Evolutionary conservation across 2,113 vertebrate species (phyloP).

Genomic region (Brachypodius melanocephalos): DNA sequence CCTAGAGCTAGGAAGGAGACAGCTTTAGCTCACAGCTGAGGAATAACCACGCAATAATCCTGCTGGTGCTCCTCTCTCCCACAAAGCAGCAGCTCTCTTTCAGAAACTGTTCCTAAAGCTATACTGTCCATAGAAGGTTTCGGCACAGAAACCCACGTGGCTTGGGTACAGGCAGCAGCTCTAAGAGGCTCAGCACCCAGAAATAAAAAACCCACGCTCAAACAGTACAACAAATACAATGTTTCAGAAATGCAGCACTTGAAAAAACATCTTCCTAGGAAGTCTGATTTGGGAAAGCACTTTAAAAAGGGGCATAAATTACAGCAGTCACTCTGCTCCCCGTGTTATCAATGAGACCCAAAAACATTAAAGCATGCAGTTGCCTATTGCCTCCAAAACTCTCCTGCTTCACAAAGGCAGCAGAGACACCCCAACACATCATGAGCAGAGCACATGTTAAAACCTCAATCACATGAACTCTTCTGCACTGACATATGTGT

Average conservation of each 20-base stretch:
- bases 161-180: background rate
- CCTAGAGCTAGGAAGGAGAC: background rate
- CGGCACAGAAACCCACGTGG: background rate
- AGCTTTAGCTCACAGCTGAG: background rate
- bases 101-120: background rate
- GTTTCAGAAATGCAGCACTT: background rate
- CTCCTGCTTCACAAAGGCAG: background rate
- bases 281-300: background rate
- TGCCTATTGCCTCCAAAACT: background rate
- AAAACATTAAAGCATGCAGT: background rate
- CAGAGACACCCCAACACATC: background rate
- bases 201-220: background rate
- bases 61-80: background rate
- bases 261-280: background rate
- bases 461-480: background rate
- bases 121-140: background rate
- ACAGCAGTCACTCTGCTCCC: background rate
- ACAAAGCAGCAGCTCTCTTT: background rate
- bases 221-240: background rate
- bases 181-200: background rate
- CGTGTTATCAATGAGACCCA: background rate
- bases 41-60: background rate
- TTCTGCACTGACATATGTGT: rapidly evolving
- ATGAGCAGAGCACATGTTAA: background rate
- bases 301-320: background rate